Evolutionary conservation across 2,888 invertebrate genomes (phyloP), one percentile per base, ranked within the genome.

Genomic region (Amblyjoppa fuscipennis): DNA sequence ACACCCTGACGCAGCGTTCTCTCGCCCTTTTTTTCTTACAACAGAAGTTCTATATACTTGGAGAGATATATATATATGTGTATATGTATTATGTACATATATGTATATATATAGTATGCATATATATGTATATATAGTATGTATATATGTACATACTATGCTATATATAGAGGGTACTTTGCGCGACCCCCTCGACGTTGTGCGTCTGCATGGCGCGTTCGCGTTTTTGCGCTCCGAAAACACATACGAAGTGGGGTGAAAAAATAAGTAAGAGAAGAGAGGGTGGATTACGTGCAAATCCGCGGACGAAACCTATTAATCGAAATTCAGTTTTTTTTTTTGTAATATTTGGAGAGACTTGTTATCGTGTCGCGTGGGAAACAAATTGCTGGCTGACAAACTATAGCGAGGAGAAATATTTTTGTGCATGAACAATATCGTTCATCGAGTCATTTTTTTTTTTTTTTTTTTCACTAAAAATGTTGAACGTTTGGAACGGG

Each of bases 1-100:
- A 73, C 69, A 75, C 41, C 77, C 86, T 85, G 83, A 85, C 85
- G 79, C 83, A 76, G 85, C 85, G 68, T 85, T 83, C 75, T 64
- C 61, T 74, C 73, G 80, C 61, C 59, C 79, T 49, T 73, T 66
- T 80, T 38, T 64, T 25, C 34, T 51, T 53, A 49, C 45, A 49
- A 16, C 13, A 49, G 45, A 11, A 7, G 20, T 13, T 13, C 11
- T 45, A 69, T 69, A 41, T 69, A 25, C 11, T 20, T 56, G 20
- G 16, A 51, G 45, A 49, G 0, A 13, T 41, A 13, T 28, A 11
- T 51, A 20, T 75, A 64, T 51, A 45, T 13, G 53, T 34, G 4
- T 38, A 9, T 59, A 4, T 51, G 31, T n/a, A 34, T 16, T 4
- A 5, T 5, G n/a, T 45, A 49, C 45, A 20, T 64, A 16, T 25